Evolutionary conservation across 2,888 invertebrate genomes (phyloP).

Genomic region (Hirudinaria manillensis): DNA sequence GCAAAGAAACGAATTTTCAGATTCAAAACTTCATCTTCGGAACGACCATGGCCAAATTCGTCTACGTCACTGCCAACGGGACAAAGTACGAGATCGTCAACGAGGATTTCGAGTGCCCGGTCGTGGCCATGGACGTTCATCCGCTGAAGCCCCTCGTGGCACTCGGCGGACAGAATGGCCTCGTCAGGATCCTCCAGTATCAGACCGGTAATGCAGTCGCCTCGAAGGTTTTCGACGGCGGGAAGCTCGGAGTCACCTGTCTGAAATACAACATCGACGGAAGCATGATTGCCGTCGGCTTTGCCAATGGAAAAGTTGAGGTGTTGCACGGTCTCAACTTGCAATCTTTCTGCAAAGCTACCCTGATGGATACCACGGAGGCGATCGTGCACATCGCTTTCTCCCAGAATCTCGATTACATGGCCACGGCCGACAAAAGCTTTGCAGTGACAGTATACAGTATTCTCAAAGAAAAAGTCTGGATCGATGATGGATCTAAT

Average conservation of each 20-base stretch:
- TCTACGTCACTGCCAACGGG: conserved; percentile 50
- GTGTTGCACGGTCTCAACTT: conserved; percentile 52
- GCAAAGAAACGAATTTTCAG: conserved; percentile 45
- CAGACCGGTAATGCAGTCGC: neutral
- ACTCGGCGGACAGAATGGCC: conserved; percentile 18
- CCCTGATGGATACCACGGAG: conserved; percentile 50
- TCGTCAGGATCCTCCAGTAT: conserved; percentile 25
- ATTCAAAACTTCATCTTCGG: conserved; percentile 52
- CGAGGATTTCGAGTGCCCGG: conserved; percentile 19
- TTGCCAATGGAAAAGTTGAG: conserved; percentile 45
- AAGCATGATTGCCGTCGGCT: conserved; percentile 36
- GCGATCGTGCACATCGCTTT: conserved; percentile 52
- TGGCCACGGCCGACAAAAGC: conserved; percentile 51
- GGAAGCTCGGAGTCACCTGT: neutral
- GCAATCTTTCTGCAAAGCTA: conserved; percentile 47
- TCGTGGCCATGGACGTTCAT: conserved; percentile 23
- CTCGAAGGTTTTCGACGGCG: conserved; percentile 24
- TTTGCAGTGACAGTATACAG: conserved; percentile 49
- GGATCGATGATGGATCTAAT: conserved; percentile 40
- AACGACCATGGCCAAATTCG: conserved; percentile 50
- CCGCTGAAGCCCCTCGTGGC: conserved; percentile 18
- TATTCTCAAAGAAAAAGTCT: conserved; percentile 24
- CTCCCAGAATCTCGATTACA: conserved; percentile 50
- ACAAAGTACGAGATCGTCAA: conserved; percentile 47
- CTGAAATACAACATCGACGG: conserved; percentile 16